These are phyloP conservation scores for Calephelis virginiensis DNA, from an alignment of 1,140 invertebrate genomes.

Conservation along the genomic window DNA sequence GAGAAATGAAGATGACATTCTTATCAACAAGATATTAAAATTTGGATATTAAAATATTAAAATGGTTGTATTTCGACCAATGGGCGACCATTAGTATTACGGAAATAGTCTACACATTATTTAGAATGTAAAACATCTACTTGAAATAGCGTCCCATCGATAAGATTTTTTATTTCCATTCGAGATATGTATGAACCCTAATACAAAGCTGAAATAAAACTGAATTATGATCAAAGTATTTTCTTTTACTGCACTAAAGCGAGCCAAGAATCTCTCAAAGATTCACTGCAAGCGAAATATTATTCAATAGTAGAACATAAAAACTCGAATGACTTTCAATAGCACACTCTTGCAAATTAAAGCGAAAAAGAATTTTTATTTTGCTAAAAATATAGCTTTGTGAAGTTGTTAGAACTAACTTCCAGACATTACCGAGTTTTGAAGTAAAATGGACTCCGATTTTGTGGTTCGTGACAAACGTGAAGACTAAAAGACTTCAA, in stretches of 20 bases:
- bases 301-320: slow-evolving; percentile 15
- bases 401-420: slow-evolving; percentile 7
- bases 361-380: slow-evolving; percentile 12
- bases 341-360: slow-evolving; percentile 12
- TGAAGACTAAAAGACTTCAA: neutral
- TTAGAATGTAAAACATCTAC: too few species aligned
- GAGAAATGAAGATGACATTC: too few species aligned
- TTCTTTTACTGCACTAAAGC: slow-evolving; percentile 9
- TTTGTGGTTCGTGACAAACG: slow-evolving; percentile 4
- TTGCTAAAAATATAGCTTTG: slow-evolving; percentile 12
- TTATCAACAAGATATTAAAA: too few species aligned
- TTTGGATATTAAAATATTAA: too few species aligned
- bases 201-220: slow-evolving; percentile 10
- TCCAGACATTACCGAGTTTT: slow-evolving; percentile 7
- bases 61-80: too few species aligned
- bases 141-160: too few species aligned
- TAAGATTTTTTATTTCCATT: neutral
- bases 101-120: too few species aligned
- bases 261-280: slow-evolving; percentile 10
- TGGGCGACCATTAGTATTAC: too few species aligned
- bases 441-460: neutral
- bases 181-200: neutral
- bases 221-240: neutral
- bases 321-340: slow-evolving; percentile 7
- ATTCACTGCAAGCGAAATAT: slow-evolving; percentile 6